Conservation (phyloP, 2,113 vertebrate species). For the Canis aureus region DNA sequence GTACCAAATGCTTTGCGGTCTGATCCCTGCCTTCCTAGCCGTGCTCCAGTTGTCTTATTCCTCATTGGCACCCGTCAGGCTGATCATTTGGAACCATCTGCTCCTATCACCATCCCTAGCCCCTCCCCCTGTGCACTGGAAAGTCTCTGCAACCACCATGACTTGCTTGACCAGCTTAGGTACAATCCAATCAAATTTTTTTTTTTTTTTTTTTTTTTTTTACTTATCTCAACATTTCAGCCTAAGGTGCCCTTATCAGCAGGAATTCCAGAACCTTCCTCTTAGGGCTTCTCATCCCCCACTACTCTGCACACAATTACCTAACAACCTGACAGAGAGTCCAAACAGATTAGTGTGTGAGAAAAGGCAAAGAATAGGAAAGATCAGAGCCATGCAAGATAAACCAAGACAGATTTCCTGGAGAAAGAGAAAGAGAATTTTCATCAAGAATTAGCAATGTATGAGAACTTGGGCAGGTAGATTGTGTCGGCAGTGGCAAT, state of each 20-base stretch:
- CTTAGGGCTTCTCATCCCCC: background rate
- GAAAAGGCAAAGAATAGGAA: background rate
- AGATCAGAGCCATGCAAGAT: background rate
- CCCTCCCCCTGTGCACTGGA: no score
- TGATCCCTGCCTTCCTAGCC: background rate
- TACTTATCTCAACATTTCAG: background rate
- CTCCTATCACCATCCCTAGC: background rate
- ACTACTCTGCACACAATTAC: background rate
- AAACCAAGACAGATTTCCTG: background rate
- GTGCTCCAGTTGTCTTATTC: background rate
- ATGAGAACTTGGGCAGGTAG: background rate
- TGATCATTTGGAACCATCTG: background rate
- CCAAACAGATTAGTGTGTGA: background rate
- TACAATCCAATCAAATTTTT: background rate
- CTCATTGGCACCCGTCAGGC: background rate
- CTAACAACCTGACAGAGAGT: background rate
- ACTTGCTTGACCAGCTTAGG: background rate
- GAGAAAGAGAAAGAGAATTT: background rate
- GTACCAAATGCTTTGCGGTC: background rate
- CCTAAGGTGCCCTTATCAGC: background rate
- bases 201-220: background rate
- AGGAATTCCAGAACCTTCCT: slow-evolving; percentile 36
- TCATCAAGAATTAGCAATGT: background rate
- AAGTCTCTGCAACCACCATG: background rate
- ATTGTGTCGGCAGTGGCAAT: background rate